Conservation (phyloP, 2,113 vertebrate species). For the Ramphastos sulfuratus region DNA sequence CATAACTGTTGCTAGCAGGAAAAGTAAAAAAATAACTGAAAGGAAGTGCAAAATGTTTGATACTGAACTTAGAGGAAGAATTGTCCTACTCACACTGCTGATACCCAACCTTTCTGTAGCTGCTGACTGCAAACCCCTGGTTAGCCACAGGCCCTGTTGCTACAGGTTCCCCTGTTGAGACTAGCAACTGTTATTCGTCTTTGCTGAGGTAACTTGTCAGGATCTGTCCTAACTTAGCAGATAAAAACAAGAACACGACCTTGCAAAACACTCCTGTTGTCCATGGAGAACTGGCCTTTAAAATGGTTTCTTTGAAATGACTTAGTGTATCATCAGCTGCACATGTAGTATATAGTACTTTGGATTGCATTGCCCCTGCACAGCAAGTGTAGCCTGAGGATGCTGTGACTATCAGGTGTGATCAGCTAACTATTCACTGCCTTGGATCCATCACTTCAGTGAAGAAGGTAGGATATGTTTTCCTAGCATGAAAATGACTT, state of each 20-base stretch:
- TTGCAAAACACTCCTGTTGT: neutral
- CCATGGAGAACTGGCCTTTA: neutral
- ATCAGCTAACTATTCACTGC: neutral
- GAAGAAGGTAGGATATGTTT: neutral
- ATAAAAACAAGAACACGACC: neutral
- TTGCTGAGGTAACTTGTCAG: neutral
- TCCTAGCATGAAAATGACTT: neutral
- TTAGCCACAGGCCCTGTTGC: neutral
- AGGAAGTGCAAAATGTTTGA: neutral
- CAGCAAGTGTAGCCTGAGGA: neutral
- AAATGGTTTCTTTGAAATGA: neutral
- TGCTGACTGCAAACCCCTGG: neutral
- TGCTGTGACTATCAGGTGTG: neutral
- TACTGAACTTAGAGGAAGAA: neutral
- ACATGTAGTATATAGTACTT: neutral
- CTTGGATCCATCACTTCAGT: neutral
- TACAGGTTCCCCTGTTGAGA: neutral
- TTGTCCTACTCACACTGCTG: neutral
- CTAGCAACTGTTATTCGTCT: neutral
- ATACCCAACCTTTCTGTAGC: neutral
- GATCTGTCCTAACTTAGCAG: neutral
- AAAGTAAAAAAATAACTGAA: neutral
- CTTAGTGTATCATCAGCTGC: neutral
- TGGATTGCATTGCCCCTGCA: neutral
- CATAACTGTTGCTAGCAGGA: neutral